Evolutionary conservation across 2,113 vertebrate genomes (phyloP).

Genomic region (Clarias gariepinus): DNA sequence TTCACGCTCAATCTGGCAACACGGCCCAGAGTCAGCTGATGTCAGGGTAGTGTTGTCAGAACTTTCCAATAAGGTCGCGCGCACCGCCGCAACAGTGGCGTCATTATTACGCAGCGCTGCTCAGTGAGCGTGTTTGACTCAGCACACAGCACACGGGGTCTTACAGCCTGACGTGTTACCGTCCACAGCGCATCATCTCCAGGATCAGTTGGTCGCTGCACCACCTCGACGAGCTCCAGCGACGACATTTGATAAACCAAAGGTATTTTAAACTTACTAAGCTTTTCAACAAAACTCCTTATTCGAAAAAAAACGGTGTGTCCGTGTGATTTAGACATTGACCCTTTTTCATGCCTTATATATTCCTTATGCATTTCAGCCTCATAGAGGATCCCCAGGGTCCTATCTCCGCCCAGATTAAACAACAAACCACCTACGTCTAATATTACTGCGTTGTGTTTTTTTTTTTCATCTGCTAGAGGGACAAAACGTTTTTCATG

Average conservation of each 20-base stretch:
- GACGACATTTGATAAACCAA: conserved; percentile 9
- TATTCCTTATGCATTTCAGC: not conserved
- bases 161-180: too few species aligned
- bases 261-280: conserved; percentile 16
- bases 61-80: conserved; percentile 33
- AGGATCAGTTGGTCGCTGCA: not conserved
- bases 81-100: conserved; percentile 29
- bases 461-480: not conserved
- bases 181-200: not conserved
- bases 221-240: not conserved
- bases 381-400: conserved; percentile 11
- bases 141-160: not conserved
- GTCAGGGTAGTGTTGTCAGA: not conserved
- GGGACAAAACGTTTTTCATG: not conserved
- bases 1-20: conserved; percentile 13
- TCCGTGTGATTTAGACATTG: not conserved
- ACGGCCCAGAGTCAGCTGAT: conserved; percentile 37
- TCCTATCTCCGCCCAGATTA: conserved; percentile 8
- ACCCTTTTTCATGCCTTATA: not conserved
- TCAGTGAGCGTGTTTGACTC: not conserved
- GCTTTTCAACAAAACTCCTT: not conserved
- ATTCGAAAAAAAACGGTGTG: not conserved
- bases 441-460: not conserved
- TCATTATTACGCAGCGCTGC: conserved; percentile 7
- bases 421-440: not conserved